Conservation (phyloP, 2,888 invertebrate species). For the Cephus nigrinus region DNA sequence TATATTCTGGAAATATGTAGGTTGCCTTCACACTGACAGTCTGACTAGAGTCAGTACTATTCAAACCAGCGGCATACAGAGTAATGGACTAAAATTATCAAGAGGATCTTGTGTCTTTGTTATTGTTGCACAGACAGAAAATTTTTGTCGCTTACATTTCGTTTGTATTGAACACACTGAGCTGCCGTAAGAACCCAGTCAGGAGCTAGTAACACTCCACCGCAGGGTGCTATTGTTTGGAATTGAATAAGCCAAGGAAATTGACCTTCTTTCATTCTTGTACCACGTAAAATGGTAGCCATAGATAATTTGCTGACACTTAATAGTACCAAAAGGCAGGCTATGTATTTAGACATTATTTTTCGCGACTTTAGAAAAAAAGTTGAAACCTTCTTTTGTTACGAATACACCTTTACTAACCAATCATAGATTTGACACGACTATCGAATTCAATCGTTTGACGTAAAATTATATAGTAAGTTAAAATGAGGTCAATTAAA, state of each 20-base stretch:
- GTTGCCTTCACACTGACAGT: slow-evolving; percentile 42
- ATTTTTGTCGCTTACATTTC: slow-evolving; percentile 35
- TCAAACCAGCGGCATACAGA: slow-evolving; percentile 38
- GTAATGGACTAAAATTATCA: slow-evolving; percentile 37
- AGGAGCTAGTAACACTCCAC: slow-evolving; percentile 43
- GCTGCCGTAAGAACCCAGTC: slow-evolving; percentile 51
- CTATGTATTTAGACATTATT: slow-evolving; percentile 41
- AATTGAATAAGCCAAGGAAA: slow-evolving; percentile 51
- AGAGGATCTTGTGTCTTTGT: not conserved
- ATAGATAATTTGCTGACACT: slow-evolving; percentile 25
- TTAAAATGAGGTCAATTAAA: not conserved
- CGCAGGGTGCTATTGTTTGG: slow-evolving; percentile 46
- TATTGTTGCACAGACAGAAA: not conserved
- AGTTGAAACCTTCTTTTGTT: not conserved
- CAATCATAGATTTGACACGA: not conserved
- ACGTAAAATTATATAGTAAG: not conserved
- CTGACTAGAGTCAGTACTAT: slow-evolving; percentile 36
- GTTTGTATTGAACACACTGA: slow-evolving; percentile 44
- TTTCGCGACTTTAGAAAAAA: not conserved
- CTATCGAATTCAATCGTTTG: not conserved
- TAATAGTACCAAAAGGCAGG: slow-evolving; percentile 30
- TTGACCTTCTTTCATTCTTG: slow-evolving; percentile 34
- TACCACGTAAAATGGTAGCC: slow-evolving; percentile 29
- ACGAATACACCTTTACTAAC: not conserved
- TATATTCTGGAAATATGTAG: slow-evolving; percentile 43